Conservation (phyloP, 2,113 vertebrate genomes). For the Oceanites oceanicus region DNA sequence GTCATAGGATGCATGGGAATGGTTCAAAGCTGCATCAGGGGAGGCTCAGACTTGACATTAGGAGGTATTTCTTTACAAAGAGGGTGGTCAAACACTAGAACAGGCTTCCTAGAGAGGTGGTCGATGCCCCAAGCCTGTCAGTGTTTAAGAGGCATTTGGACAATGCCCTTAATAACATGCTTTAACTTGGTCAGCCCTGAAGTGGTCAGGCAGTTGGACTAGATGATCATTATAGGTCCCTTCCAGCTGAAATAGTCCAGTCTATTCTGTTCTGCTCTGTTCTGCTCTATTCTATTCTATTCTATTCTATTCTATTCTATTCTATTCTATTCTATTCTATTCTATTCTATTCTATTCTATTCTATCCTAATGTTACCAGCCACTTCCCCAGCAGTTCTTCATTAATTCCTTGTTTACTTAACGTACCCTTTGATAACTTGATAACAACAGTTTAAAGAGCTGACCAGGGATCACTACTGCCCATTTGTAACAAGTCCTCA, state of each 20-base stretch:
- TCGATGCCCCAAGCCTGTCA: neutral
- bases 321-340: neutral
- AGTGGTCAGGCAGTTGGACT: neutral
- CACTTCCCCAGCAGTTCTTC: neutral
- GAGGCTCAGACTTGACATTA: neutral
- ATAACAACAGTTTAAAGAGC: neutral
- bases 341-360: neutral
- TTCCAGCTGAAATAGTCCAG: neutral
- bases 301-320: too few relatives aligned
- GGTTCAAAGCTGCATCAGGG: neutral
- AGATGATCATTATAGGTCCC: fast-evolving
- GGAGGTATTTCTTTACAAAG: neutral
- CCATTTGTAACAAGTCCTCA: neutral
- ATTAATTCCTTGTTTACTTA: neutral
- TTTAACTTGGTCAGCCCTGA: neutral
- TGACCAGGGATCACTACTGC: neutral
- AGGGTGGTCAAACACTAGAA: neutral
- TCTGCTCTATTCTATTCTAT: neutral
- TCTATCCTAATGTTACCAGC: neutral
- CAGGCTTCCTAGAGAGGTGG: neutral
- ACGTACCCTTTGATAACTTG: neutral
- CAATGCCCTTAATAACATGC: neutral
- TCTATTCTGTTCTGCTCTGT: neutral
- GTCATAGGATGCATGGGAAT: fast-evolving
- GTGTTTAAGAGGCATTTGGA: neutral